Percentiles rank a stretch among this genome's conserved stretches.
Evolutionary conservation across 2,888 invertebrate genomes (phyloP).

Genomic region (Hydraecia micacea): DNA sequence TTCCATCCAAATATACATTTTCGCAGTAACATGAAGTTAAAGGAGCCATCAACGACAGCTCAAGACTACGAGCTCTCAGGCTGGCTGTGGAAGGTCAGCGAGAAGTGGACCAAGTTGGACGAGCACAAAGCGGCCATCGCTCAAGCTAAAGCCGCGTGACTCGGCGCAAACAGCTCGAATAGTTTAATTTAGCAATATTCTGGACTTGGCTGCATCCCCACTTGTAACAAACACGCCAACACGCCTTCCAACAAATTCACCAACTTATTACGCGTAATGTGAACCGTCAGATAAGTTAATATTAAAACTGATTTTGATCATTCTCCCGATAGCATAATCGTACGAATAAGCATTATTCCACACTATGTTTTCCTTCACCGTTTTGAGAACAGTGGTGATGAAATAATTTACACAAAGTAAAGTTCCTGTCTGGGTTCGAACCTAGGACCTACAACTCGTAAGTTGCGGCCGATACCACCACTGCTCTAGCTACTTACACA

Average conservation of each 20-base stretch:
- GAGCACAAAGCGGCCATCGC: conserved; percentile 71
- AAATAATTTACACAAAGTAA: too few species aligned
- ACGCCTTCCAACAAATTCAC: background rate
- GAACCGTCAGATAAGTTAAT: background rate
- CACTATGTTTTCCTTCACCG: too few species aligned
- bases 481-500: too few species aligned
- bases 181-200: conserved; percentile 6
- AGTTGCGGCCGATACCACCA: too few species aligned
- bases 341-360: background rate
- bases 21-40: conserved; percentile 89
- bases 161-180: conserved; percentile 28
- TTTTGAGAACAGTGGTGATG: too few species aligned
- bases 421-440: too few species aligned
- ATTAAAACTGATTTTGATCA: too few species aligned
- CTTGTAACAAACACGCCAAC: background rate
- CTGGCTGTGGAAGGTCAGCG: conserved; percentile 95
- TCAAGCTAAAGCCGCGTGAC: conserved; percentile 68
- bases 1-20: background rate
- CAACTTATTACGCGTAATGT: background rate
- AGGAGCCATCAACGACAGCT: conserved; percentile 86
- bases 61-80: conserved; percentile 89
- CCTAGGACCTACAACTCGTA: too few species aligned
- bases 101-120: conserved; percentile 92
- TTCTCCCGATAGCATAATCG: background rate
- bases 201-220: background rate